Base-by-base conservation (phyloP, 2,113 vertebrate species). In the Heloderma charlesbogerti region DNA sequence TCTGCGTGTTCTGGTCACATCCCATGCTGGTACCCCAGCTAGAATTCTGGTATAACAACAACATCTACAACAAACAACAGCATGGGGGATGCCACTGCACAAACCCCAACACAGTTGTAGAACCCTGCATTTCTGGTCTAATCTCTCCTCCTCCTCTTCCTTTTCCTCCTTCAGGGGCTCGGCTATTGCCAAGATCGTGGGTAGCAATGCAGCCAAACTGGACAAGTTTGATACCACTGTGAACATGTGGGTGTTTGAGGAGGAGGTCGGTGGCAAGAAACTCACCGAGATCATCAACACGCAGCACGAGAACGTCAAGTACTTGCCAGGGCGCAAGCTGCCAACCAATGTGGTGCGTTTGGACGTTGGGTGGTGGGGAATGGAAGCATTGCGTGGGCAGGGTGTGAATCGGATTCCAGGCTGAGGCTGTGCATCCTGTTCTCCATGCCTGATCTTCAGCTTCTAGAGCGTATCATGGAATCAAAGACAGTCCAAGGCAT, bases 201-300 rank as follows among this genome's bases (percentile, higher is more conserved):
- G 99, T 4, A 95, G 94, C 94, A 99, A 99, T 29, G 97, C 98
- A 2, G 98, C 97, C 6, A 97, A 96, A 94, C 96, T 98, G 92
- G 95, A 97, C 95, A 92, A 43, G 88, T 99, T 99, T 84, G 98
- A 99, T 93, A 97, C 81, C 3, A 97, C 93, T 1, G 98, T 99
- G 93, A 98, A 95, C 93, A 99, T 99, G 99, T 99, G 99, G 99
- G 99, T 99, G 95, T 99, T 99, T 88, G 98, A 99, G 95, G 99
- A 99, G 96, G 98, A 96, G 75, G 94, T 99, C 66, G 96, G 94
- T 0, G 98, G 98, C 43, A 98, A 97, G 77, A 98, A 98, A 60
- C 98, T 99, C 94, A 98, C 98, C 0, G 99, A 99, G 88, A 98
- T 99, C 97, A 99, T 99, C 97, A 99, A 99, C 97, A 98, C 96